A percentile compares a stretch with the other conserved stretches of the same genome.
Conservation (phyloP, 2,888 invertebrate species). For the Papilio protenor region DNA sequence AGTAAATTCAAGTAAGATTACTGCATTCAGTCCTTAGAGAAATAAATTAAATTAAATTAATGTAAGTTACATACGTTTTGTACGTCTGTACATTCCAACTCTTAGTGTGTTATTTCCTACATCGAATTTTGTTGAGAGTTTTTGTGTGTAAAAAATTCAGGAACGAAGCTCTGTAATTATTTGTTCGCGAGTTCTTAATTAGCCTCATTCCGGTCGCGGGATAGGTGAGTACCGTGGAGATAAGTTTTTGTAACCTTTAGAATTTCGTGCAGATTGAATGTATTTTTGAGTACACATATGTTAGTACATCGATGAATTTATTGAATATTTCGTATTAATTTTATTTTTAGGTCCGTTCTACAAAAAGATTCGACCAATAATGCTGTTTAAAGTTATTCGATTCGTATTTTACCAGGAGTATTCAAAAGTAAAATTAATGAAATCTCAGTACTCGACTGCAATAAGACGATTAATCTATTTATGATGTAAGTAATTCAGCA, state of each 20-base stretch:
- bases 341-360: no score
- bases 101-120: conserved; percentile 14
- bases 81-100: not conserved
- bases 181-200: conserved; percentile 11
- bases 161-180: conserved; percentile 14
- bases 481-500: conserved; percentile 1
- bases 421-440: not conserved
- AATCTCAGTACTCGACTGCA: not conserved
- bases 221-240: not conserved
- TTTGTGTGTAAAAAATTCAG: conserved; percentile 18
- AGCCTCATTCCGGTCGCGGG: conserved; percentile 16
- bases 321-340: no score
- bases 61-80: not conserved
- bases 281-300: not conserved
- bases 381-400: no score
- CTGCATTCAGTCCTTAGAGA: not conserved
- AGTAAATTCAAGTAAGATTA: not conserved
- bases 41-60: not conserved
- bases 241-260: not conserved
- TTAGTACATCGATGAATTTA: no score
- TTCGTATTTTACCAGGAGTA: not conserved
- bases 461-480: not conserved
- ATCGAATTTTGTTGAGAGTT: not conserved
- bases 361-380: no score
- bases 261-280: not conserved